Percentiles rank a stretch among this genome's conserved stretches.
Evolutionary conservation across 2,113 vertebrate species (phyloP).

Genomic region (Micronycteris hirsuta): DNA sequence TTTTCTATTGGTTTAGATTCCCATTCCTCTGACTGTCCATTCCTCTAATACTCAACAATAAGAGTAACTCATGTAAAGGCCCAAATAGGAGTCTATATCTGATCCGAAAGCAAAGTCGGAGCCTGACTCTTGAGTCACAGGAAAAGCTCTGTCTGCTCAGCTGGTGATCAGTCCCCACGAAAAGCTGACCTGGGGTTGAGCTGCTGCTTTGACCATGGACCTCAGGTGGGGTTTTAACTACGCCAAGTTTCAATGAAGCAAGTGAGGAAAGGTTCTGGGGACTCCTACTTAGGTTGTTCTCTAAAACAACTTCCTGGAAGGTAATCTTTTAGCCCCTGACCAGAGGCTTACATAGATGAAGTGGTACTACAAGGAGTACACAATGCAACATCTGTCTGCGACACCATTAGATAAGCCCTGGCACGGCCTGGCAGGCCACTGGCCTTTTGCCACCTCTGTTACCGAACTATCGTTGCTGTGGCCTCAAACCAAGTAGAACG

Average conservation of each 20-base stretch:
- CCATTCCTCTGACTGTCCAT: not conserved
- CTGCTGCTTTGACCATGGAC: not conserved
- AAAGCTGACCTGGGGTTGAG: not conserved
- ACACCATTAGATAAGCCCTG: not conserved
- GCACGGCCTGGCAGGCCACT: not conserved
- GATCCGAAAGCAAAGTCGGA: constrained; percentile 5
- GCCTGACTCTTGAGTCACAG: not conserved
- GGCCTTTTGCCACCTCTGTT: not conserved
- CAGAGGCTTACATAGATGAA: not conserved
- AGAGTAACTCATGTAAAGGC: not conserved
- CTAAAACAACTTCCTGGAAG: constrained; percentile 27
- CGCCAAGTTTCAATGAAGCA: not conserved
- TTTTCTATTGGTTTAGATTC: constrained; percentile 19
- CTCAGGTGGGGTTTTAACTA: constrained; percentile 25
- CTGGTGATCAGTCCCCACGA: not conserved
- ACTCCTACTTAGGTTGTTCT: not conserved
- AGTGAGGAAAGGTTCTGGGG: not conserved
- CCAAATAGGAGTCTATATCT: not conserved
- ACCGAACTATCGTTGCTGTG: not conserved
- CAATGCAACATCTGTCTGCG: not conserved
- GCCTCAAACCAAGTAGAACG: constrained; percentile 12
- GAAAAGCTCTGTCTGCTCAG: not conserved
- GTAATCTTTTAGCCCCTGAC: not conserved
- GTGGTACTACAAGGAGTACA: not conserved
- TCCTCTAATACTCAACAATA: not conserved